These are phyloP conservation scores for Eulithis testata DNA, from an alignment of 2,888 invertebrate genomes.

Conservation along the genomic window DNA sequence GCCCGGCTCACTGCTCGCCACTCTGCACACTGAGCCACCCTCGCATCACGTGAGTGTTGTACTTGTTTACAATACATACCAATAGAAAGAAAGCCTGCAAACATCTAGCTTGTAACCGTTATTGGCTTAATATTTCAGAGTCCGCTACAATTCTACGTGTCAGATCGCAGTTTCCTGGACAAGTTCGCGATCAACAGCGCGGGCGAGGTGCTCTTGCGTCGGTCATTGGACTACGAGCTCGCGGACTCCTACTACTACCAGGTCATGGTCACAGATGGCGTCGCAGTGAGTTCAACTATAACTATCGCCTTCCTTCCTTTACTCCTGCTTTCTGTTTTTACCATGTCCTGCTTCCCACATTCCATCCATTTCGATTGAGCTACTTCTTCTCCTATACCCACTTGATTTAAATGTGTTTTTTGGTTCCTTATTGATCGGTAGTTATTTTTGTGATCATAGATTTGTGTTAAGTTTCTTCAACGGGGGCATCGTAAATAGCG, in stretches of 20 bases:
- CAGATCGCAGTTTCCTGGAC: conserved; percentile 89
- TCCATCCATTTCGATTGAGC: too few species aligned
- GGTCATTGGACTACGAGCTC: conserved; percentile 91
- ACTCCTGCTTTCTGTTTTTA: too few species aligned
- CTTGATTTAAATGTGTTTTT: too few species aligned
- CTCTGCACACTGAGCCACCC: conserved; percentile 85
- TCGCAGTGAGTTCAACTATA: conserved; percentile 80
- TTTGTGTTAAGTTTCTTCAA: too few species aligned
- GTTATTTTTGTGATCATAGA: too few species aligned
- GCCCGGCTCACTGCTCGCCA: conserved; percentile 89
- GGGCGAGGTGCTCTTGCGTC: conserved; percentile 91
- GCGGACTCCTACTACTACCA: conserved; percentile 89
- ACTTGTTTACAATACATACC: too few species aligned
- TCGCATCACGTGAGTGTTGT: conserved; percentile 21
- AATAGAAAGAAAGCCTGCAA: too few species aligned
- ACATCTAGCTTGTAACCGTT: not conserved
- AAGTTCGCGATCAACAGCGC: conserved; percentile 91
- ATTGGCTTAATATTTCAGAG: conserved; percentile 66
- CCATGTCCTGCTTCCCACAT: too few species aligned
- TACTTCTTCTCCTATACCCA: too few species aligned
- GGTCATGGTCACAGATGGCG: conserved; percentile 92
- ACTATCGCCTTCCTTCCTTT: too few species aligned
- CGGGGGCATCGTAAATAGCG: too few species aligned
- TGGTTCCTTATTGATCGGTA: too few species aligned
- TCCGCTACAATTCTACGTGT: conserved; percentile 89